phyloP scores from a whole-genome alignment of 2,113 vertebrate genomes.

The Parus major region DNA sequence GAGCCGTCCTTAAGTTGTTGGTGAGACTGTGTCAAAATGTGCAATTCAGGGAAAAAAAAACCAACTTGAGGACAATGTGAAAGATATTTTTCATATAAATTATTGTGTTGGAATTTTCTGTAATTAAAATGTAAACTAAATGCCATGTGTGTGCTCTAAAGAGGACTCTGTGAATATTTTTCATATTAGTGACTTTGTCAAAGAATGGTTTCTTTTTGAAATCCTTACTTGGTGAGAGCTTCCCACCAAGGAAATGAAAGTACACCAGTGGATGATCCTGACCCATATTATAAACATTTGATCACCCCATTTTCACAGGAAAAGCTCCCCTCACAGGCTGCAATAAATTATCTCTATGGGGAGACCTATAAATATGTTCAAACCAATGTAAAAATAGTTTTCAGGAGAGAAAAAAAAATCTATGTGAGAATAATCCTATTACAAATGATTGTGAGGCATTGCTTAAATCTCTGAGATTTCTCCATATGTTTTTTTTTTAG shows the following conservation, averaged over 20 bases:
- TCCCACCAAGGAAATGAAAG: neutral
- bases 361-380: neutral
- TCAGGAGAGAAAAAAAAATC: rapidly evolving
- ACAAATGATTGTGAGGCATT: neutral
- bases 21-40: neutral
- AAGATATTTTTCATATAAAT: neutral
- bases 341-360: neutral
- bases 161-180: neutral
- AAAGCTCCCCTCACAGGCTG: neutral
- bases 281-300: neutral
- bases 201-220: neutral
- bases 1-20: neutral
- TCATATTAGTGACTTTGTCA: neutral
- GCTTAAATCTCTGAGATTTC: neutral
- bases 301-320: neutral
- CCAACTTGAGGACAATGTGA: neutral
- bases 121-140: neutral
- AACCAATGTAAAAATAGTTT: neutral
- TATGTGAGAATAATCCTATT: neutral
- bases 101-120: neutral
- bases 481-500: neutral
- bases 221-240: neutral
- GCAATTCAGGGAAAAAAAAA: neutral
- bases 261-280: neutral
- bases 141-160: neutral